A percentile compares a stretch with the other conserved stretches of the same genome.
Conservation (phyloP, 2,888 invertebrate genomes). For the Eupithecia subumbrata region DNA sequence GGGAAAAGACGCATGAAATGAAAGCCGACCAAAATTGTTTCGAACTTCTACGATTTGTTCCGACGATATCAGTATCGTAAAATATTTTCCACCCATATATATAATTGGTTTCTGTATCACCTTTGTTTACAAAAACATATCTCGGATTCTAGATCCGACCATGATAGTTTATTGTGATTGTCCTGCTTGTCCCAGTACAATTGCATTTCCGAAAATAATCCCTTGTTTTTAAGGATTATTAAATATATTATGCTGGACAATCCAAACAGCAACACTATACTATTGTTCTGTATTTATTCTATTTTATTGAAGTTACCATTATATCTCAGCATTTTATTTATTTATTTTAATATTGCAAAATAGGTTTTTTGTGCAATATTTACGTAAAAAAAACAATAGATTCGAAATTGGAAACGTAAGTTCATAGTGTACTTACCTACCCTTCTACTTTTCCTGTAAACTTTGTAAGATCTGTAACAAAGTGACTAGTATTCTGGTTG, state of each 20-base stretch:
- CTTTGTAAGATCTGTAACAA: conserved; percentile 21
- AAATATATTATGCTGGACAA: no score
- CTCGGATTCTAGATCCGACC: neutral
- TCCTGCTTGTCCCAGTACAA: neutral
- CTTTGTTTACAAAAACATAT: neutral
- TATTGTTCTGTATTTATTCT: conserved; percentile 13
- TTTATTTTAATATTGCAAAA: conserved; percentile 15
- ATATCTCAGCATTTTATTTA: conserved; percentile 20
- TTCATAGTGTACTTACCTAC: neutral
- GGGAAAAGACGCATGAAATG: no score
- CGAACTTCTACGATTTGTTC: no score
- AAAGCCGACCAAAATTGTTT: no score
- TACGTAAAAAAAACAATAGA: conserved; percentile 2
- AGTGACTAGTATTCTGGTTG: conserved; percentile 23
- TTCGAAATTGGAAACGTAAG: conserved; percentile 1
- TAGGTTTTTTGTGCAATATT: conserved; percentile 22
- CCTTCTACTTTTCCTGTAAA: neutral
- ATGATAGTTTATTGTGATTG: neutral
- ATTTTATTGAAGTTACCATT: conserved; percentile 36
- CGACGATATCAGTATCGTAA: no score
- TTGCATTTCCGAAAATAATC: neutral
- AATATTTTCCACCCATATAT: no score
- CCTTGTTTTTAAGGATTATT: neutral
- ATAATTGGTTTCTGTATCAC: no score
- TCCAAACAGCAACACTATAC: no score